Percentiles rank a stretch among this genome's conserved stretches.
These are phyloP conservation scores for Cheilosia urbana DNA, from an alignment of 2,888 invertebrate genomes.

Conservation along the genomic window DNA sequence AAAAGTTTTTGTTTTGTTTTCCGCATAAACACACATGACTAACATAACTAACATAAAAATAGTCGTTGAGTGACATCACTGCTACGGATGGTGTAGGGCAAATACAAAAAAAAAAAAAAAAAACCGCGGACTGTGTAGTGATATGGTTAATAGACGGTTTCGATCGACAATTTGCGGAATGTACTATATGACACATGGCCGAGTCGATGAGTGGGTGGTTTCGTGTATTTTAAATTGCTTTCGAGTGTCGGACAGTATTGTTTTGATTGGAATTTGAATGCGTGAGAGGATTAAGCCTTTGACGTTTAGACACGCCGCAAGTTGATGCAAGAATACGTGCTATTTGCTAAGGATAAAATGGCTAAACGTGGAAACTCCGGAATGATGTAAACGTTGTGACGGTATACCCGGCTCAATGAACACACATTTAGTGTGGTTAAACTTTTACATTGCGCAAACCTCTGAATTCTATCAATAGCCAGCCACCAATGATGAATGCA, in stretches of 20 bases:
- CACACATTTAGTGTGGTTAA: no score
- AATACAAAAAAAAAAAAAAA: slow-evolving; percentile 1
- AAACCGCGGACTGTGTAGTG: neutral
- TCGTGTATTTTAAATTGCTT: neutral
- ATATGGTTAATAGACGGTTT: slow-evolving; percentile 3
- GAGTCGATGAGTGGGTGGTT: neutral
- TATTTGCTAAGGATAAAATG: no score
- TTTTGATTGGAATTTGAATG: neutral
- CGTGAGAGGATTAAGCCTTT: no score
- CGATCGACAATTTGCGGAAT: neutral
- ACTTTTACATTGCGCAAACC: no score
- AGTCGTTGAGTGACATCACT: slow-evolving; percentile 37
- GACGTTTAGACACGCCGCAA: no score
- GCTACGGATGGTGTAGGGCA: slow-evolving; percentile 15
- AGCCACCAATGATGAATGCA: no score
- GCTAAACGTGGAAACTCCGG: no score
- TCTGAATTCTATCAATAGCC: no score
- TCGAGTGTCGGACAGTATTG: neutral
- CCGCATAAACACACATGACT: slow-evolving; percentile 57
- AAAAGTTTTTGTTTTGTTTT: slow-evolving; percentile 42
- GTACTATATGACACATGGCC: neutral
- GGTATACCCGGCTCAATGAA: no score
- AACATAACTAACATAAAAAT: slow-evolving; percentile 45
- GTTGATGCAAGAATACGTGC: no score
- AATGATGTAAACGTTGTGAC: no score